Evolutionary conservation across 2,888 invertebrate species (phyloP), one percentile per base, ranked within the genome.

Genomic region (Drosophila niveifrons): DNA sequence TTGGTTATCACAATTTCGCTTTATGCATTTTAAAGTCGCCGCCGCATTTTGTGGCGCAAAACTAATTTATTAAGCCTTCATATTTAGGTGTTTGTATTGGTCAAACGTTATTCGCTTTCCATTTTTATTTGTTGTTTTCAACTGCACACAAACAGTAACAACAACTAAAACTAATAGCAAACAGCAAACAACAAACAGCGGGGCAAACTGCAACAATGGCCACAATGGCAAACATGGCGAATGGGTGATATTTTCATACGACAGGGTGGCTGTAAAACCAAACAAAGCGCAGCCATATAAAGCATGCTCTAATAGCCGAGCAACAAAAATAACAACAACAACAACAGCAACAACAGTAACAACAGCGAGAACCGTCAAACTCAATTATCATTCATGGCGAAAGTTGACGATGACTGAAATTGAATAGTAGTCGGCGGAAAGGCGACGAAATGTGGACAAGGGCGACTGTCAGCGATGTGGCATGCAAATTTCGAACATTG

Each of bases 311-410:
- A 76, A 73, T 73, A 76, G 80, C 31, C 62, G 59, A 50, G 64
- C 67, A 70, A 61, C 52, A 66, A 18, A 31, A 66, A 18, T 36
- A 52, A 10, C 52, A 56, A n/a, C 18, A 47, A 8, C 47, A 62
- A 8, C 23, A 59, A 29, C 31, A 46, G 46, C 52, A 47, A 11
- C 15, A 39, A n/a, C 29, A 29, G 9, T 15, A 50, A 59, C 53
- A 58, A 53, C 44, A 4, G 23, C 23, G 66, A 47, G 10, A 58
- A 41, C 36, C 70, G 61, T 23, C 56, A 67, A 86, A 82, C 84
- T 83, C 84, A 82, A 82, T 82, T 82, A 74, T 68, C 87, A 81
- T 83, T 82, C 87, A 86, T 78, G 70, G 66, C 47, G 31, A 83
- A 82, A 82, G 74, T 81, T 83, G 78, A 72, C 61, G 81, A 63